These are phyloP conservation scores for Rhegmatorhina hoffmannsi DNA, from an alignment of 2,113 vertebrate species.

Conservation along the genomic window DNA sequence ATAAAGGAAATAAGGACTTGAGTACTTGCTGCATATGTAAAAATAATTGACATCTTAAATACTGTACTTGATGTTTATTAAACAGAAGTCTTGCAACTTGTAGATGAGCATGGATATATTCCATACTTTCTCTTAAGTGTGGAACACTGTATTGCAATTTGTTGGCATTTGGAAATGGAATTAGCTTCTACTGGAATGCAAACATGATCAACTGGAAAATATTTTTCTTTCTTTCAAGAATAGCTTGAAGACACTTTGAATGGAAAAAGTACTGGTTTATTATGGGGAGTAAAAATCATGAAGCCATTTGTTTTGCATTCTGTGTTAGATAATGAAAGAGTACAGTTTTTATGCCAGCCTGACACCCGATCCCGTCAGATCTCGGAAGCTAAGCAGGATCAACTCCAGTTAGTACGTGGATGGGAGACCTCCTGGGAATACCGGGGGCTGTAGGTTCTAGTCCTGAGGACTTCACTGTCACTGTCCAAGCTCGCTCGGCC, in stretches of 20 bases:
- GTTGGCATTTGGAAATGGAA: neutral
- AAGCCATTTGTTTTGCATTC: slow-evolving; percentile 53
- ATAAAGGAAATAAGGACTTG: slow-evolving; percentile 59
- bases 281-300: slow-evolving; percentile 29
- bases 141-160: neutral
- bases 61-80: slow-evolving; percentile 38
- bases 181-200: slow-evolving; percentile 12
- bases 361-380: too few species aligned
- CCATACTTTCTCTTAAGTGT: slow-evolving; percentile 16
- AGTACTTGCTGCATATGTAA: slow-evolving; percentile 62
- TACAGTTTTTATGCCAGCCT: neutral
- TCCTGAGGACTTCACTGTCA: too few species aligned
- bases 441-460: too few species aligned
- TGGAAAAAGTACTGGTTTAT: slow-evolving; percentile 44
- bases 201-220: slow-evolving; percentile 13
- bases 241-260: slow-evolving; percentile 8
- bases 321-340: slow-evolving; percentile 31
- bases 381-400: too few species aligned
- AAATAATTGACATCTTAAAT: slow-evolving; percentile 38
- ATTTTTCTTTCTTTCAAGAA: slow-evolving; percentile 25
- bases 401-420: too few species aligned
- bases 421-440: too few species aligned
- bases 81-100: slow-evolving; percentile 49
- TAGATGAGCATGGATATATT: neutral
- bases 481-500: too few species aligned